A percentile compares a stretch with the other conserved stretches of the same genome.
Conservation (phyloP, 1,140 invertebrate genomes). For the Cyclina sinensis region DNA sequence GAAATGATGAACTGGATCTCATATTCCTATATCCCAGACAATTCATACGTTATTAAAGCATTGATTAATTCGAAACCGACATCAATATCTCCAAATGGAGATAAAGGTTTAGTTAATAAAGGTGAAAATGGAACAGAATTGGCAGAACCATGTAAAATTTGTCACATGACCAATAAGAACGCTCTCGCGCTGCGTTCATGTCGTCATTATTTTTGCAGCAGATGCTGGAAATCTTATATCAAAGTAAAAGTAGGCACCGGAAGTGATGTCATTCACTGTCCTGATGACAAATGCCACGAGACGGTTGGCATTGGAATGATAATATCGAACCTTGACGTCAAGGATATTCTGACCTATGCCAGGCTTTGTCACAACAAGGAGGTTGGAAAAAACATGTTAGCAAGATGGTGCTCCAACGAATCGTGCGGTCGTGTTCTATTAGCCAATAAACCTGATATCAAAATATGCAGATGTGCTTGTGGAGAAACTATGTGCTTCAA, state of each 20-base stretch:
- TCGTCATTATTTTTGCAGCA: constrained; percentile 76
- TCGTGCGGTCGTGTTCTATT: constrained; percentile 73
- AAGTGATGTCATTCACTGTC: constrained; percentile 56
- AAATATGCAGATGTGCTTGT: constrained; percentile 67
- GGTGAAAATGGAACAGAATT: background rate
- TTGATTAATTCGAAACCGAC: background rate
- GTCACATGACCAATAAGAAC: background rate
- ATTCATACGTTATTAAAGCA: background rate
- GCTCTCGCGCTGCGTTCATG: constrained; percentile 71
- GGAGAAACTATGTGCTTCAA: constrained; percentile 71
- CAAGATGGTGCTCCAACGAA: constrained; percentile 77
- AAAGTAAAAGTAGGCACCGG: constrained; percentile 2
- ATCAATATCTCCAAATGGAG: background rate
- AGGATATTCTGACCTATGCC: constrained; percentile 57
- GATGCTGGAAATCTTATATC: constrained; percentile 74
- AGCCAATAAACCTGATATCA: background rate
- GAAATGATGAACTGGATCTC: constrained; percentile 14
- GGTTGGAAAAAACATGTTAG: constrained; percentile 25
- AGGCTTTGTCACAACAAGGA: constrained; percentile 50
- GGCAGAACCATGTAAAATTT: background rate
- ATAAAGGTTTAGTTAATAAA: background rate
- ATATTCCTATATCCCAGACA: background rate
- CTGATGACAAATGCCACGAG: constrained; percentile 69
- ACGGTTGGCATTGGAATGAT: constrained; percentile 64
- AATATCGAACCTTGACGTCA: constrained; percentile 69